Evolutionary conservation across 1,140 invertebrate genomes (phyloP).

Genomic region (Meloidogyne floridensis): DNA sequence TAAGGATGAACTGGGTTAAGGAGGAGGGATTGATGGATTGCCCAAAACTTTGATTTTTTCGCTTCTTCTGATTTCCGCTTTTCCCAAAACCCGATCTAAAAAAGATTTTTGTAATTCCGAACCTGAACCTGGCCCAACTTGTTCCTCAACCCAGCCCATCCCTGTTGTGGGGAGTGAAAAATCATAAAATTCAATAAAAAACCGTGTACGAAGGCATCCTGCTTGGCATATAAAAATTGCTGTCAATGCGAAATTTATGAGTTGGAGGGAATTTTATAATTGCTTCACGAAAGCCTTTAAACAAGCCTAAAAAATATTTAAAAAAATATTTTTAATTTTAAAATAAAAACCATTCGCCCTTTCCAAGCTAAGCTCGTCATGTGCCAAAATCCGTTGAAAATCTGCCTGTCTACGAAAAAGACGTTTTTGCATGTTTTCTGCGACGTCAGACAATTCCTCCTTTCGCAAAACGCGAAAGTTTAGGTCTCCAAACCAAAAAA

Average conservation of each 20-base stretch:
- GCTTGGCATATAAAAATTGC: slow-evolving; percentile 42
- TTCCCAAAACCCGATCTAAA: too few relatives aligned
- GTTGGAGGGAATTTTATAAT: slow-evolving; percentile 52
- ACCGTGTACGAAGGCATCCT: slow-evolving; percentile 55
- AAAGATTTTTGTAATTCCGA: too few relatives aligned
- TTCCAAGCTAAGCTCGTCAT: slow-evolving; percentile 46
- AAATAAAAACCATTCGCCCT: slow-evolving; percentile 40
- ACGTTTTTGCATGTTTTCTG: slow-evolving; percentile 33
- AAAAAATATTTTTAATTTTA: background rate
- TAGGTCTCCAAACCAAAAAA: slow-evolving; percentile 55
- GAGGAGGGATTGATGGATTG: too few relatives aligned
- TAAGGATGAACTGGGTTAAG: too few relatives aligned
- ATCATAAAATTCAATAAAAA: background rate
- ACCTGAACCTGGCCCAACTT: too few relatives aligned
- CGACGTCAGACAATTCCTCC: slow-evolving; percentile 21
- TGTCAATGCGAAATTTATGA: slow-evolving; percentile 47
- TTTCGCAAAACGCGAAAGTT: slow-evolving; percentile 44
- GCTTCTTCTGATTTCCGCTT: too few relatives aligned
- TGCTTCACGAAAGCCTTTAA: slow-evolving; percentile 48
- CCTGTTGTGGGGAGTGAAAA: too few relatives aligned
- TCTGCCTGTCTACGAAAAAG: slow-evolving; percentile 37
- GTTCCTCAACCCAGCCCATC: too few relatives aligned
- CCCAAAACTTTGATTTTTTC: too few relatives aligned
- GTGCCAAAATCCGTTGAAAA: slow-evolving; percentile 33
- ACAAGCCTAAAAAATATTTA: slow-evolving; percentile 42